These are phyloP conservation scores for Lepeophtheirus nordmannii DNA, from an alignment of 2,888 invertebrate species.

Conservation along the genomic window DNA sequence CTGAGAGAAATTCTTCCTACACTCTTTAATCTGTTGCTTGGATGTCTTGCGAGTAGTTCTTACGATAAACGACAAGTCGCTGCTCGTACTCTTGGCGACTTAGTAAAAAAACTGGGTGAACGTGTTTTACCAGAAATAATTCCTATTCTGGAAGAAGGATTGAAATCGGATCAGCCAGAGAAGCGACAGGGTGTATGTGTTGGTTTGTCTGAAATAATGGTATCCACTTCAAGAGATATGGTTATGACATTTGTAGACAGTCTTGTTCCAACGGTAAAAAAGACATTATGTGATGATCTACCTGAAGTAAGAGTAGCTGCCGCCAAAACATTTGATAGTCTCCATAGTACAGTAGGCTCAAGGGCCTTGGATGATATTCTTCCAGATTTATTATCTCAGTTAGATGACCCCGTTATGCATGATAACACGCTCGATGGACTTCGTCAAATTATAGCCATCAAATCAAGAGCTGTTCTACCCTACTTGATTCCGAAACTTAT, in stretches of 20 bases:
- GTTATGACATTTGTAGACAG: conserved; percentile 75
- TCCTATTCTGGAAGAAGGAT: conserved; percentile 82
- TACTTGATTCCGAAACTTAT: conserved; percentile 90
- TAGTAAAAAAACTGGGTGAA: conserved; percentile 92
- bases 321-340: conserved; percentile 86
- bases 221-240: conserved; percentile 85
- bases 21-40: conserved; percentile 72
- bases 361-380: conserved; percentile 91
- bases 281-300: conserved; percentile 80
- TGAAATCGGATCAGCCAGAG: conserved; percentile 77
- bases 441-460: conserved; percentile 90
- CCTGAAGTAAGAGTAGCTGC: conserved; percentile 83
- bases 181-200: conserved; percentile 97
- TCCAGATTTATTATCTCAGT: conserved; percentile 66
- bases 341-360: conserved; percentile 82
- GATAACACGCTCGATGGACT: conserved; percentile 88
- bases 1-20: conserved; percentile 88
- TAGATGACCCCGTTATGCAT: conserved; percentile 41
- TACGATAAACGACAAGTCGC: conserved; percentile 93
- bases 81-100: conserved; percentile 84
- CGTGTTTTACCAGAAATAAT: conserved; percentile 93
- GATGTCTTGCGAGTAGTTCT: conserved; percentile 86
- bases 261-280: conserved; percentile 77
- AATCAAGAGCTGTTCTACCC: conserved; percentile 84
- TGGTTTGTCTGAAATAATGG: conserved; percentile 93